phyloP scores from a whole-genome alignment of 2,888 invertebrate species.

The Mayetiola destructor region DNA sequence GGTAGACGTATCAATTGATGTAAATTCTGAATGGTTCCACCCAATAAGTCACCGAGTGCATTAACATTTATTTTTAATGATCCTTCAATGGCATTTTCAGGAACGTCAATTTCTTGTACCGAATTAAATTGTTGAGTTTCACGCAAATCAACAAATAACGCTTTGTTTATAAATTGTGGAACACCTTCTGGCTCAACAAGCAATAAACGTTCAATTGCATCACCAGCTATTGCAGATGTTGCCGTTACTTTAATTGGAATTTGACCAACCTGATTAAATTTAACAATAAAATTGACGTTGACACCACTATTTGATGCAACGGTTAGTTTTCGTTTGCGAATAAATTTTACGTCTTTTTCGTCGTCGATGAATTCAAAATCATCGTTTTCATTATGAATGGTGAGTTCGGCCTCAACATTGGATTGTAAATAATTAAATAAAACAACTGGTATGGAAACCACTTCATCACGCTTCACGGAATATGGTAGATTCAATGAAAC shows the following conservation, averaged over 20 bases:
- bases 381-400: conserved; percentile 45
- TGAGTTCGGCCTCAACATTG: conserved; percentile 47
- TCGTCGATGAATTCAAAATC: conserved; percentile 25
- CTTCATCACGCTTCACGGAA: conserved; percentile 60
- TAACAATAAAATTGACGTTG: conserved; percentile 72
- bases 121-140: conserved; percentile 37
- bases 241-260: conserved; percentile 63
- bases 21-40: conserved; percentile 45
- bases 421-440: conserved; percentile 58
- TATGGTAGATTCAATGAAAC: conserved; percentile 59
- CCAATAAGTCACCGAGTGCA: conserved; percentile 45
- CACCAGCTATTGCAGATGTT: conserved; percentile 57
- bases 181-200: conserved; percentile 71
- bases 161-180: conserved; percentile 55
- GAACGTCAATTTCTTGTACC: conserved; percentile 57
- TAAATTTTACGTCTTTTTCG: conserved; percentile 33
- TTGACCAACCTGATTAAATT: conserved; percentile 54
- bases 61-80: conserved; percentile 60
- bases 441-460: conserved; percentile 54
- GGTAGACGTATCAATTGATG: conserved; percentile 59
- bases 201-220: conserved; percentile 58
- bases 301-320: conserved; percentile 57
- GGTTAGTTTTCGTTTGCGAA: conserved; percentile 46
- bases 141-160: conserved; percentile 55
- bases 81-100: conserved; percentile 53